These are phyloP conservation scores for Psammodynastes pulverulentus DNA, from an alignment of 2,113 vertebrate genomes.

Conservation along the genomic window DNA sequence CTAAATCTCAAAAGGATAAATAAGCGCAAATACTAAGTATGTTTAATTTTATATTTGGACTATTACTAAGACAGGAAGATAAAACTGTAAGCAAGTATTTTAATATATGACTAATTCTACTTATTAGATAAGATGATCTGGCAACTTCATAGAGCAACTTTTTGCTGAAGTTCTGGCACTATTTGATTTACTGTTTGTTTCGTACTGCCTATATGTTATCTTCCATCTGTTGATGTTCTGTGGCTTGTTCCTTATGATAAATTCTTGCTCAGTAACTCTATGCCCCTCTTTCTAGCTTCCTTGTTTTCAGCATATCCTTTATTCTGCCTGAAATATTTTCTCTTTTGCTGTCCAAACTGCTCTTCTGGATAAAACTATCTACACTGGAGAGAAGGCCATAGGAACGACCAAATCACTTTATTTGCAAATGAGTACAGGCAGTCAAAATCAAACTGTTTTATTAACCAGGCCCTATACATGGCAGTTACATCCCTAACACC, in stretches of 20 bases:
- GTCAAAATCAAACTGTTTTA: neutral
- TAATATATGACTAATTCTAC: neutral
- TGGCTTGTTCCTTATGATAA: constrained; percentile 18
- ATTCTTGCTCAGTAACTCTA: constrained; percentile 15
- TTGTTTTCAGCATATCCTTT: constrained; percentile 11
- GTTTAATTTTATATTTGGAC: neutral
- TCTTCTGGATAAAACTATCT: neutral
- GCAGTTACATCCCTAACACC: neutral
- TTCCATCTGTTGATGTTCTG: constrained; percentile 28
- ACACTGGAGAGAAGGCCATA: neutral
- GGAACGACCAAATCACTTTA: neutral
- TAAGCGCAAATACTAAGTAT: neutral
- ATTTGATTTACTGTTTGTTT: constrained; percentile 22
- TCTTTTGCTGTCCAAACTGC: neutral
- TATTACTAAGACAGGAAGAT: constrained; percentile 1
- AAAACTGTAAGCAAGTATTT: constrained; percentile 10
- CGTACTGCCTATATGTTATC: constrained; percentile 20
- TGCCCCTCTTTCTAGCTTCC: neutral
- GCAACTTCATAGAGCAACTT: neutral
- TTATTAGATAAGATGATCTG: constrained; percentile 22
- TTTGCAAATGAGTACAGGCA: neutral
- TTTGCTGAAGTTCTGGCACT: constrained; percentile 20
- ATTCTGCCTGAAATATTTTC: neutral
- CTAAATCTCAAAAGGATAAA: neutral
- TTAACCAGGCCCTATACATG: neutral